Evolutionary conservation across 2,888 invertebrate genomes (phyloP), one percentile per base, ranked within the genome.

Genomic region (Dryomyza anilis): DNA sequence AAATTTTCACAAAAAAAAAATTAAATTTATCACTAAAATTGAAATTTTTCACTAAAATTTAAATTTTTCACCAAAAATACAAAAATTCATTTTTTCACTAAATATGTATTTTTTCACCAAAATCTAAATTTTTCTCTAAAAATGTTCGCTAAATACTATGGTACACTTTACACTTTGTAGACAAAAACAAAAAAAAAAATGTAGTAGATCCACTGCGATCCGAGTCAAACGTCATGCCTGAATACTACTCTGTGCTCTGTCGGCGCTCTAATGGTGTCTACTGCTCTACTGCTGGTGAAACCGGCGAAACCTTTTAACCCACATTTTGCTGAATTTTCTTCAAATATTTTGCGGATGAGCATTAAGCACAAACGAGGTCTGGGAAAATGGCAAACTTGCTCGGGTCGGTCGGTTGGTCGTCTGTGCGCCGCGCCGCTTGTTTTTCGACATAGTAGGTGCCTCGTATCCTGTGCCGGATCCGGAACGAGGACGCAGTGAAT

Each of bases 231-330:
- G 19, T 21, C 48, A 48, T 21, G 21, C 48, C 23, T 23, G 23
- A 25, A 19, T 23, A 25, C 23, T 23, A 21, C 23, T 23, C 25
- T 23, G 21, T 16, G 21, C 48, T 48, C 48, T 48, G 48, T 48
- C 48, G 19, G 48, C 3, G 19, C 48, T 48, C n/a, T n/a, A n/a
- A n/a, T n/a, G n/a, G n/a, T n/a, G n/a, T n/a, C n/a, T n/a, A n/a
- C n/a, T n/a, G n/a, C n/a, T n/a, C n/a, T n/a, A n/a, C n/a, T n/a
- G n/a, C n/a, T n/a, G n/a, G n/a, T n/a, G n/a, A n/a, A n/a, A n/a
- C n/a, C n/a, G 21, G 48, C 19, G 30, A 53, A 61, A 61, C 61
- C 61, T 61, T 61, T 61, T 61, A 61, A 52, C 61, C 61, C 61
- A 61, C 61, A 52, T 61, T 61, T 30, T 10, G n/a, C 45, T 59